Percentiles rank a stretch among this genome's conserved stretches.
phyloP scores from a whole-genome alignment of 2,113 vertebrate species.

The Hyaena hyaena region DNA sequence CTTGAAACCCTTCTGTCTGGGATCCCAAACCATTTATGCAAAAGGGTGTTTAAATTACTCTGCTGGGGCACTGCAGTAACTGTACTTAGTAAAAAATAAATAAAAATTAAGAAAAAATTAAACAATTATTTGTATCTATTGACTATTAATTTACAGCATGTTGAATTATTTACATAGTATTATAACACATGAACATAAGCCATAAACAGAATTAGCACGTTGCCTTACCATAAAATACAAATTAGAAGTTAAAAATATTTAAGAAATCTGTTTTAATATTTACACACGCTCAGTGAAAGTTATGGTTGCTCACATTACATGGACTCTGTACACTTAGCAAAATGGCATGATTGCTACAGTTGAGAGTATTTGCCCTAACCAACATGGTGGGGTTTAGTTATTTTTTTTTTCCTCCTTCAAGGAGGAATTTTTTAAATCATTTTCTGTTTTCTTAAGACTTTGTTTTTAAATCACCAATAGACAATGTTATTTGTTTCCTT shows the following conservation, averaged over 20 bases:
- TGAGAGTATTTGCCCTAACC: constrained; percentile 84
- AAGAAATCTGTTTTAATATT: constrained; percentile 93
- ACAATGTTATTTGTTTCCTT: constrained; percentile 79
- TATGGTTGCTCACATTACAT: constrained; percentile 86
- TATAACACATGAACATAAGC: constrained; percentile 88
- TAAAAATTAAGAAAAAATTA: constrained; percentile 82
- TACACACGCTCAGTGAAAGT: constrained; percentile 90
- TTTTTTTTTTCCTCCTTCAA: constrained; percentile 62
- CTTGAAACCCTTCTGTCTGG: constrained; percentile 75
- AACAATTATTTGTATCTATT: constrained; percentile 85
- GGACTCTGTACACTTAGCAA: constrained; percentile 91
- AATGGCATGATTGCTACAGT: constrained; percentile 86
- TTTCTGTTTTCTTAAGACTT: constrained; percentile 81
- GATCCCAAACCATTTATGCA: constrained; percentile 86
- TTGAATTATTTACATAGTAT: constrained; percentile 94
- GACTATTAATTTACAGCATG: constrained; percentile 89
- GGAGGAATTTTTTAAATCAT: constrained; percentile 80
- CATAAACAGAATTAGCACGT: constrained; percentile 90
- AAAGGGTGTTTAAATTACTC: constrained; percentile 90
- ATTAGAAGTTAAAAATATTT: constrained; percentile 94
- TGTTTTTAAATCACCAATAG: constrained; percentile 82
- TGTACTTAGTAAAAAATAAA: constrained; percentile 84
- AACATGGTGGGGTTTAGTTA: constrained; percentile 70
- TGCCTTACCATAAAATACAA: constrained; percentile 93
- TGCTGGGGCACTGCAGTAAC: constrained; percentile 87